phyloP scores from a whole-genome alignment of 2,888 invertebrate species.

The Microchrysa polita region DNA sequence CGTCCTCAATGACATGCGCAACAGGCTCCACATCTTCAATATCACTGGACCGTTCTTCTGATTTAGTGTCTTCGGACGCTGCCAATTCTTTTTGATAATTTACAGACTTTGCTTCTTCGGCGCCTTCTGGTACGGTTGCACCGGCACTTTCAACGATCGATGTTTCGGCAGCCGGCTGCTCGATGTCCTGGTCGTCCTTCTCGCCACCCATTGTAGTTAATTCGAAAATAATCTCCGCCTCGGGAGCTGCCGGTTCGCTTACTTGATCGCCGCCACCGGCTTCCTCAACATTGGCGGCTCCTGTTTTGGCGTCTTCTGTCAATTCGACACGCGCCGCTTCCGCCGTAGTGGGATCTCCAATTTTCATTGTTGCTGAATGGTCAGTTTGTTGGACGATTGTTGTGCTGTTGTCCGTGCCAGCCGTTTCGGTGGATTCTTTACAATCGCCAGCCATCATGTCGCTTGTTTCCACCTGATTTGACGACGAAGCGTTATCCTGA shows the following conservation, averaged over 20 bases:
- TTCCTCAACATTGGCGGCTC: background rate
- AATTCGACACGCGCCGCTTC: slow-evolving; percentile 20
- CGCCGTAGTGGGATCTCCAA: background rate
- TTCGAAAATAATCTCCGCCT: background rate
- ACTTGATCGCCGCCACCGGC: background rate
- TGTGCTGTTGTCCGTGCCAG: background rate
- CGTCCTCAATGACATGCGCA: background rate
- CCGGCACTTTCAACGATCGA: no score
- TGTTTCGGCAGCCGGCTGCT: background rate
- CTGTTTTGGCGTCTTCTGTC: slow-evolving; percentile 25
- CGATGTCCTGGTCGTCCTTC: background rate
- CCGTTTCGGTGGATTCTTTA: background rate
- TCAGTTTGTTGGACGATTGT: slow-evolving; percentile 7
- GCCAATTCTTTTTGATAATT: background rate
- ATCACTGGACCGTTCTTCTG: background rate
- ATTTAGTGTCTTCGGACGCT: background rate
- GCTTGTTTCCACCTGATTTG: background rate
- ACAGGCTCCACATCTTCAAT: background rate
- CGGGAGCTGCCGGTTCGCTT: background rate
- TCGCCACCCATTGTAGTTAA: background rate
- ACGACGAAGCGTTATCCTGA: background rate
- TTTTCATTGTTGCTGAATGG: background rate
- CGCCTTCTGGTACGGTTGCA: no score
- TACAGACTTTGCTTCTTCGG: background rate
- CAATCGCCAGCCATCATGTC: slow-evolving; percentile 12